These are phyloP conservation scores for Porites divaricata DNA, from an alignment of 92 coral and sea anemone genomes.

Conservation along the genomic window DNA sequence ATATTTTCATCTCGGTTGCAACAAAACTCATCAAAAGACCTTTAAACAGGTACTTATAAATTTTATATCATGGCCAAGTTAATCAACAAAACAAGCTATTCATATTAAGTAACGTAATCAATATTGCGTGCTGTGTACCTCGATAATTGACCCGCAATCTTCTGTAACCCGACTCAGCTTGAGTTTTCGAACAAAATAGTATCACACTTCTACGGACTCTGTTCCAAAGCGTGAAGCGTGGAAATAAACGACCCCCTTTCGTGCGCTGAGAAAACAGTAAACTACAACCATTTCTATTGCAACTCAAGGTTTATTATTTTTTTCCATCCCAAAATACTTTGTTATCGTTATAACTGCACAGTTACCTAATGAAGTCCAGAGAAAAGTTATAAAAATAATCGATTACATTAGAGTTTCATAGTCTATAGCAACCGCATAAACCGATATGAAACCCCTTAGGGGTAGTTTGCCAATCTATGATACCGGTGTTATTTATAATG, in stretches of 20 bases:
- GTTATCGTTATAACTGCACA: slow-evolving; percentile 31
- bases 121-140: neutral
- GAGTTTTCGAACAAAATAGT: slow-evolving; percentile 2
- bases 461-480: neutral
- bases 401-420: slow-evolving; percentile 11
- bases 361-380: slow-evolving; percentile 20
- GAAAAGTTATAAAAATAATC: slow-evolving; percentile 45
- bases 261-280: neutral
- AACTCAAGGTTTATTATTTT: slow-evolving; percentile 32
- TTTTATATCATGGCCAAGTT: neutral
- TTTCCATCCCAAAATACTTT: slow-evolving; percentile 51
- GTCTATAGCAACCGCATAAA: slow-evolving; percentile 1
- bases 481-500: neutral
- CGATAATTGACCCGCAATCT: neutral
- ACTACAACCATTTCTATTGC: neutral
- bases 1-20: neutral
- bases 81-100: too few species aligned
- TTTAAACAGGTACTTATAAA: too few species aligned
- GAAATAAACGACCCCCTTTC: neutral
- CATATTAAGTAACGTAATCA: neutral
- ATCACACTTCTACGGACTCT: neutral
- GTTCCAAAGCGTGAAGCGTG: neutral
- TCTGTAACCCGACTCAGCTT: slow-evolving; percentile 11
- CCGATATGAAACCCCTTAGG: neutral
- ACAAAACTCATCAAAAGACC: neutral